Conservation (phyloP, 2,888 invertebrate genomes). For the Hydraecia micacea region DNA sequence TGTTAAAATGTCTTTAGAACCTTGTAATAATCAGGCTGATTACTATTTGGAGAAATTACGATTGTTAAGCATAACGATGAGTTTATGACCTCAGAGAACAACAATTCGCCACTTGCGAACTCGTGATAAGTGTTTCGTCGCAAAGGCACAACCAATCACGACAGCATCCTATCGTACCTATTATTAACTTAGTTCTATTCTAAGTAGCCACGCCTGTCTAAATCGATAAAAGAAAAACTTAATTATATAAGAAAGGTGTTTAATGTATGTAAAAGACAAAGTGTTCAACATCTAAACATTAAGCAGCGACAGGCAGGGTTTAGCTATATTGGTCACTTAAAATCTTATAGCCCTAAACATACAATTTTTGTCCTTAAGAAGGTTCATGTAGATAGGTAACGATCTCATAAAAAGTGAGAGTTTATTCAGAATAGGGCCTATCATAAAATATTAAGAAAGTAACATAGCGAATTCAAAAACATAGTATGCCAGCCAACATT, state of each 20-base stretch:
- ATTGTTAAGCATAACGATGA: background rate
- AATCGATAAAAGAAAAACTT: background rate
- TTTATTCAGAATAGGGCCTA: background rate
- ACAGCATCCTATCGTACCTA: background rate
- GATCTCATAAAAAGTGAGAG: background rate
- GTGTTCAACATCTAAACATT: background rate
- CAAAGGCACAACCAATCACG: slow-evolving; percentile 20
- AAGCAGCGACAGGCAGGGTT: background rate
- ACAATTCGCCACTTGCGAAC: slow-evolving; percentile 19
- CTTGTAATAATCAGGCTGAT: background rate
- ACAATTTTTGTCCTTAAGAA: background rate
- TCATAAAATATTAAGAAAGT: background rate
- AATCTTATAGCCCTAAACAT: background rate
- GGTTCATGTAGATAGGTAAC: background rate
- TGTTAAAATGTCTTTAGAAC: background rate
- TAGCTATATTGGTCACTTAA: background rate
- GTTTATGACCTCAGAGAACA: slow-evolving; percentile 1
- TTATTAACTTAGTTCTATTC: slow-evolving; percentile 1
- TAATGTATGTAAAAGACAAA: too few relatives aligned
- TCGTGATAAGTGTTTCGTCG: slow-evolving; percentile 8
- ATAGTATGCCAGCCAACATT: slow-evolving; percentile 12
- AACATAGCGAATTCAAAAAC: slow-evolving; percentile 11
- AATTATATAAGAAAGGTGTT: background rate
- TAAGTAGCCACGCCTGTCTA: background rate
- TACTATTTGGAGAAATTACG: background rate